Conservation (phyloP, 2,888 invertebrate genomes). For the Endomychus coccineus region DNA sequence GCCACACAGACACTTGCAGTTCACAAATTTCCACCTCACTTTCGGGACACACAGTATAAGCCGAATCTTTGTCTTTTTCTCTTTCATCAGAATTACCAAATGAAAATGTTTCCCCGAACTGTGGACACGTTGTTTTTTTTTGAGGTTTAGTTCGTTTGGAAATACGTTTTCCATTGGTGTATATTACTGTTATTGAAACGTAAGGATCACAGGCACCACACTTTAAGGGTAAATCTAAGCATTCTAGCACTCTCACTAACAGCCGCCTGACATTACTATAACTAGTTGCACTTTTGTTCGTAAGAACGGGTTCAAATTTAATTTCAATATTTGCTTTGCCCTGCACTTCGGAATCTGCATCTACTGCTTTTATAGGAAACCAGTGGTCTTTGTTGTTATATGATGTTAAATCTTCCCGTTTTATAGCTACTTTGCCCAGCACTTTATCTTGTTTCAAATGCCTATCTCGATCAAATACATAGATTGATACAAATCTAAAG, state of each 20-base stretch:
- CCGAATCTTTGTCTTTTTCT: slow-evolving; percentile 41
- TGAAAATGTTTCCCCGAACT: slow-evolving; percentile 80
- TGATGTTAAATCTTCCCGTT: slow-evolving; percentile 75
- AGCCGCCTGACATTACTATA: slow-evolving; percentile 38
- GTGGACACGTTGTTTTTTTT: slow-evolving; percentile 85
- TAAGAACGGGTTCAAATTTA: slow-evolving; percentile 55
- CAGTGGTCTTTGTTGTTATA: slow-evolving; percentile 91
- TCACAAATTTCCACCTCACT: slow-evolving; percentile 69
- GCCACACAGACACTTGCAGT: slow-evolving; percentile 78
- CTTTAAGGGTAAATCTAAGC: slow-evolving; percentile 80
- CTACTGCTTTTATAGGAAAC: slow-evolving; percentile 79
- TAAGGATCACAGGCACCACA: slow-evolving; percentile 90
- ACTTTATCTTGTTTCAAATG: slow-evolving; percentile 79
- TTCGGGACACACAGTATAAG: slow-evolving; percentile 37
- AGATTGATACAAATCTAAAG: slow-evolving; percentile 82
- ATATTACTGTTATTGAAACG: slow-evolving; percentile 71
- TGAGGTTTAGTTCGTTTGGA: slow-evolving; percentile 75
- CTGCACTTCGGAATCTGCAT: slow-evolving; percentile 86
- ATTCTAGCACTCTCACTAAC: slow-evolving; percentile 68
- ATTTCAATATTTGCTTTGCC: slow-evolving; percentile 84
- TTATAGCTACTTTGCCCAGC: slow-evolving; percentile 79
- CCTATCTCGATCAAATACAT: slow-evolving; percentile 80
- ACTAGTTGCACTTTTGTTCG: slow-evolving; percentile 44
- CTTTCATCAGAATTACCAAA: slow-evolving; percentile 55
- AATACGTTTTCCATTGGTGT: slow-evolving; percentile 73